phyloP scores from a whole-genome alignment of 2,113 vertebrate genomes.

The Plecturocebus donacophilus region DNA sequence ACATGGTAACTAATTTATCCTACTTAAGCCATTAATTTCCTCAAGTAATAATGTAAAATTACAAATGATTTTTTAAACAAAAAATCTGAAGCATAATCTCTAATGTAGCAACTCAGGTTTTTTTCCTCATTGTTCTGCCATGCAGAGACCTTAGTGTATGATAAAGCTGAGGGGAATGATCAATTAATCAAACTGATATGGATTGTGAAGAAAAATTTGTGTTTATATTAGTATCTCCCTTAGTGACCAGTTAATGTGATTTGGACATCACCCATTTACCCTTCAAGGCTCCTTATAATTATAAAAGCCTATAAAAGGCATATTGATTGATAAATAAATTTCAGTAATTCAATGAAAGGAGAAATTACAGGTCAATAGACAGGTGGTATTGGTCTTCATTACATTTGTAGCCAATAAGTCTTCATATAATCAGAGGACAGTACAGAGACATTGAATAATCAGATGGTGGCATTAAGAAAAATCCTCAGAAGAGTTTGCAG shows the following conservation, averaged over 20 bases:
- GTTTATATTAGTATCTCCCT: background rate
- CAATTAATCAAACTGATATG: background rate
- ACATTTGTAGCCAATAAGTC: background rate
- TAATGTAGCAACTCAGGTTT: accelerated
- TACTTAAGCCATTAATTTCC: background rate
- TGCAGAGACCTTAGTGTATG: accelerated
- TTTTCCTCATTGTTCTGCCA: too few species aligned
- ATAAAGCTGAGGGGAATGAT: accelerated
- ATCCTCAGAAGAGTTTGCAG: background rate
- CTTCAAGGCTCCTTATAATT: background rate
- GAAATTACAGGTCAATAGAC: background rate
- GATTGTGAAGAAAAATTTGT: background rate
- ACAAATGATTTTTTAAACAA: background rate
- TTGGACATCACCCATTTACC: background rate
- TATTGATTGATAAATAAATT: background rate
- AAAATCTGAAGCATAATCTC: background rate
- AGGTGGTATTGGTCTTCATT: background rate
- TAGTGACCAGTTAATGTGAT: background rate
- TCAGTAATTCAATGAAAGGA: conserved; percentile 1
- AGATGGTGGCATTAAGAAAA: background rate
- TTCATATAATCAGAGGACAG: background rate
- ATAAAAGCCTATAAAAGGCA: background rate
- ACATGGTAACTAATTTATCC: accelerated
- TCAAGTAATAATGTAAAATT: background rate
- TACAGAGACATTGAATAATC: accelerated